phyloP scores from a whole-genome alignment of 2,797 vertebrate species.

The Hipposideros larvatus region DNA sequence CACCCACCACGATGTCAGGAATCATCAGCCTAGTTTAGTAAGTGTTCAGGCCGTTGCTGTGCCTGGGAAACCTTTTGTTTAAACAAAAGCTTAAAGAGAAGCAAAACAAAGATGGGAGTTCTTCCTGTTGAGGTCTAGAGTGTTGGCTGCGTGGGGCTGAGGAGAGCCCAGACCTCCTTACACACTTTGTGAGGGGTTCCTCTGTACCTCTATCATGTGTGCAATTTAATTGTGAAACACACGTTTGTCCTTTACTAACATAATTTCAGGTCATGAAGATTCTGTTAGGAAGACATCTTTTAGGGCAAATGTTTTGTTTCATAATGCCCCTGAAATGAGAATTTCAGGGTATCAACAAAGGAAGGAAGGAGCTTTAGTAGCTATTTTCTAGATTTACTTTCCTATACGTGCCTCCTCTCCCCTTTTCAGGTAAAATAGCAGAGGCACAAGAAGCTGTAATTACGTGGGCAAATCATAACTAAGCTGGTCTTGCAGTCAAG shows the following conservation, averaged over 20 bases:
- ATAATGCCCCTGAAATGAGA: not conserved
- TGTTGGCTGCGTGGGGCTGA: not conserved
- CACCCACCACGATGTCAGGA: not conserved
- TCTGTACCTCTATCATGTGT: not conserved
- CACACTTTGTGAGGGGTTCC: not conserved
- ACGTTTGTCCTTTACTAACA: not conserved
- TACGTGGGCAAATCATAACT: not conserved
- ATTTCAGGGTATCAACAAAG: not conserved
- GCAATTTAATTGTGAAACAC: not conserved
- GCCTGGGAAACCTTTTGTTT: not conserved
- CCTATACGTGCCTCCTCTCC: not conserved
- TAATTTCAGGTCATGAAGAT: not conserved
- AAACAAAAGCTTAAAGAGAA: not conserved
- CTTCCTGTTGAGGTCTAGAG: not conserved
- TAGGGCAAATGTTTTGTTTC: not conserved
- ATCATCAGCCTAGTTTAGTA: not conserved
- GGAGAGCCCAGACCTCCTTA: not conserved
- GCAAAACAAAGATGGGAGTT: not conserved
- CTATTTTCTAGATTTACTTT: not conserved
- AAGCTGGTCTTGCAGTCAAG: not conserved
- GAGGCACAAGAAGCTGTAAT: not conserved
- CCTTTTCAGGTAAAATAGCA: not conserved
- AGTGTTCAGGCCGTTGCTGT: not conserved
- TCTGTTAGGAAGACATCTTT: not conserved
- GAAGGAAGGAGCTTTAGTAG: not conserved